Base-by-base conservation (phyloP, 2,888 invertebrate species). In the Epicampocera succincta region DNA sequence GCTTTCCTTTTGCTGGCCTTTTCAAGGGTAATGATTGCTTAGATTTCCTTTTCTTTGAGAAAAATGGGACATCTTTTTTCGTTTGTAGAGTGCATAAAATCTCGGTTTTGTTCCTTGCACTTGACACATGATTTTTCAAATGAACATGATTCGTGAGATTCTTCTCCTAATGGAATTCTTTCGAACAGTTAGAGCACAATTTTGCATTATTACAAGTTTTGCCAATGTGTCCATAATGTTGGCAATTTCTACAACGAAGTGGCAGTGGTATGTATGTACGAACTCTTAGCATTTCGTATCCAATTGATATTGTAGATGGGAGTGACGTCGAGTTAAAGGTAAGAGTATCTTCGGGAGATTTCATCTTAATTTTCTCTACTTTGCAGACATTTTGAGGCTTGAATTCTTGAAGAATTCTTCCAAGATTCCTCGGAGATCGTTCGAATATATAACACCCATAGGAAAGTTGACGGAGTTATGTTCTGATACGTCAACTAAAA, bases 31-130 rank as follows among this genome's bases (percentile, higher is more conserved):
- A 65, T 60, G 8, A 80, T 80, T 0, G 72, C 65, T 66, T 80
- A 75, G 5, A 80, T 71, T 40, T 80, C 73, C 8, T 33, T 33
- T 33, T 74, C 66, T 52, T 44, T 66, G 3, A 74, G n/a, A 48
- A 80, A 69, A 13, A 63, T 48, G 0, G 72, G 79, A 11, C 63
- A 80, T 68, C 50, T 69, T 33, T 33, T 33, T 4, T 33, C 33
- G 9, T 1, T 9, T 9, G 33, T 33, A 33, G 33, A 5, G 9
- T 33, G 33, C 1, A 8, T 33, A 9, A 33, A 33, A 33, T 9
- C 60, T 54, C 66, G 12, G 52, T 38, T n/a, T 40, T 66, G n/a
- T 15, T 25, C 3, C 11, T 40, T 63, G 17, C 61, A 61, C 12
- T 61, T 63, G 2, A 33, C 33, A 8, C 56, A 56, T 15, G 33